phyloP scores from a whole-genome alignment of 2,888 invertebrate species.

The Neoitamus cyanurus region DNA sequence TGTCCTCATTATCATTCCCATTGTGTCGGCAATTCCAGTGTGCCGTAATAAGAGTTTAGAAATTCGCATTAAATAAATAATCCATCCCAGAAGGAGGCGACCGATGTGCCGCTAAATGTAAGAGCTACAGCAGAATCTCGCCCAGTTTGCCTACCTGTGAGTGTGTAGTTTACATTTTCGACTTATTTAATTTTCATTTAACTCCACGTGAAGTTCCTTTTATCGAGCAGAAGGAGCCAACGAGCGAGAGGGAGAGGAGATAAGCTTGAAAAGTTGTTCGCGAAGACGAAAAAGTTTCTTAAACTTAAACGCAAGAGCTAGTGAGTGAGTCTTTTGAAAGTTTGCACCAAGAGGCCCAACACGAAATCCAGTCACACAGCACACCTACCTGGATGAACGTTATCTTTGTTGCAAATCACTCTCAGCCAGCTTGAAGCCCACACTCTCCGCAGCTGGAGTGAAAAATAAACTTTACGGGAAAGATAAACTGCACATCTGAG shows the following conservation, averaged over 20 bases:
- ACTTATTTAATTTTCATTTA: slow-evolving; percentile 5
- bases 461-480: not conserved
- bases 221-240: not conserved
- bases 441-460: not conserved
- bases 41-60: not conserved
- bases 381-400: not conserved
- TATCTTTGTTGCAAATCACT: not conserved
- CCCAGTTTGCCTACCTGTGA: not conserved
- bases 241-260: not conserved
- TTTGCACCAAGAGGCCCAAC: not conserved
- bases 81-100: not conserved
- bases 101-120: not conserved
- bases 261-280: not conserved
- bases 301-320: not conserved
- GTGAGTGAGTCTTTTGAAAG: not conserved
- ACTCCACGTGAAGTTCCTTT: not conserved
- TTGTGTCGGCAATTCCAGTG: not conserved
- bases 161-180: not conserved
- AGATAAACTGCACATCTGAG: slow-evolving; percentile 8
- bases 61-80: not conserved
- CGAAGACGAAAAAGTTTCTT: not conserved
- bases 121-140: not conserved
- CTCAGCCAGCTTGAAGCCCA: not conserved
- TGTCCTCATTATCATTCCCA: not conserved
- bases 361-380: not conserved